A percentile compares a stretch with the other conserved stretches of the same genome.
Evolutionary conservation across 2,797 vertebrate species (phyloP).

Genomic region (Myripristis jacobus): DNA sequence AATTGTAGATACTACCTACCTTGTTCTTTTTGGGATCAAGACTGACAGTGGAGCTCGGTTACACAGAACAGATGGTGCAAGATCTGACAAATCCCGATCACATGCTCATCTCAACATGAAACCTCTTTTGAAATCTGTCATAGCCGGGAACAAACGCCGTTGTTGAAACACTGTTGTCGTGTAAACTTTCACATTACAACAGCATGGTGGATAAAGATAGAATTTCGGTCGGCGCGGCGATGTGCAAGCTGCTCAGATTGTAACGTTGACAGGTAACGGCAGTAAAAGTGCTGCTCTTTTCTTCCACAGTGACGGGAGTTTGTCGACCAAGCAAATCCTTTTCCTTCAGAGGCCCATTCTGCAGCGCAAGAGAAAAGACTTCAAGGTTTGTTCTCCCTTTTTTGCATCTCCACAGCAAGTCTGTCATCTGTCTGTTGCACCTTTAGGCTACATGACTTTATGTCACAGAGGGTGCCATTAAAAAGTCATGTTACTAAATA

Average conservation of each 20-base stretch:
- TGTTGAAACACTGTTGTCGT: constrained; percentile 39
- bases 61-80: constrained; percentile 55
- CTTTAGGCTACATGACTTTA: constrained; percentile 59
- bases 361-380: constrained; percentile 94
- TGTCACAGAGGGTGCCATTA: constrained; percentile 62
- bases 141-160: constrained; percentile 41
- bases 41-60: constrained; percentile 42
- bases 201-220: constrained; percentile 31
- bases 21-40: constrained; percentile 45
- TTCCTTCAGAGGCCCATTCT: constrained; percentile 96
- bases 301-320: constrained; percentile 89
- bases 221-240: constrained; percentile 21
- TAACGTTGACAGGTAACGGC: constrained; percentile 37
- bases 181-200: constrained; percentile 65
- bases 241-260: constrained; percentile 32
- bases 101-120: constrained; percentile 64
- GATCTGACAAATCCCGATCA: constrained; percentile 66
- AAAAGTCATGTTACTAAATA: constrained; percentile 74
- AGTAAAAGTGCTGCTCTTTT: constrained; percentile 66
- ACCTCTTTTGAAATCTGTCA: constrained; percentile 60
- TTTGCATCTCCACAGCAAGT: constrained; percentile 36
- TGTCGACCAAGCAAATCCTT: constrained; percentile 98
- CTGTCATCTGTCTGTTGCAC: constrained; percentile 64
- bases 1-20: constrained; percentile 15
- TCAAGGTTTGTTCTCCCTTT: constrained; percentile 86